Conservation (phyloP, 2,113 vertebrate species). For the Cygnus buccinator region DNA sequence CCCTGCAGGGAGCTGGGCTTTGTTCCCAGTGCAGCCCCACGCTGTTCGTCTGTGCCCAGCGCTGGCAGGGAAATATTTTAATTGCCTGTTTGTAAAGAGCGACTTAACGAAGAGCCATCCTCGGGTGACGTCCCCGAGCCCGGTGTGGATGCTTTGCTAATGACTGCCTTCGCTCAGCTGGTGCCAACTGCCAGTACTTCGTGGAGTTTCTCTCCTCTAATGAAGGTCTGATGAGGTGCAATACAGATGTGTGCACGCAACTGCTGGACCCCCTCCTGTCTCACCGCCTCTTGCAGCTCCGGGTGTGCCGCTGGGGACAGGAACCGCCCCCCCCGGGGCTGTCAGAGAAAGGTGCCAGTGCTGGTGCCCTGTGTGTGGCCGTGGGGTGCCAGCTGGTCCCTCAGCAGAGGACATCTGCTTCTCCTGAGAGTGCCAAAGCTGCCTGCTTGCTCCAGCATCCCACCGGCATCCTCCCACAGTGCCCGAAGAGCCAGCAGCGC, state of each 20-base stretch:
- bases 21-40: background rate
- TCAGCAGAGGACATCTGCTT: background rate
- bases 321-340: background rate
- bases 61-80: background rate
- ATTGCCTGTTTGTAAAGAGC: background rate
- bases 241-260: background rate
- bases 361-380: background rate
- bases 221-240: background rate
- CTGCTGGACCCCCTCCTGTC: background rate
- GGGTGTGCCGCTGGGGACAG: background rate
- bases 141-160: background rate
- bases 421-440: background rate
- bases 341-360: background rate
- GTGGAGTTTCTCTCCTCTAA: background rate
- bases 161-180: background rate
- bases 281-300: background rate
- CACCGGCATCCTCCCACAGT: rapidly evolving
- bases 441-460: background rate
- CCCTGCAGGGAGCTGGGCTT: background rate
- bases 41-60: background rate
- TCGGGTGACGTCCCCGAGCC: background rate
- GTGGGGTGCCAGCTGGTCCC: background rate
- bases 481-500: background rate
- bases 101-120: background rate
- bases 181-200: background rate